Evolutionary conservation across 1,140 invertebrate species (phyloP).

Genomic region (Anastatus disparis): DNA sequence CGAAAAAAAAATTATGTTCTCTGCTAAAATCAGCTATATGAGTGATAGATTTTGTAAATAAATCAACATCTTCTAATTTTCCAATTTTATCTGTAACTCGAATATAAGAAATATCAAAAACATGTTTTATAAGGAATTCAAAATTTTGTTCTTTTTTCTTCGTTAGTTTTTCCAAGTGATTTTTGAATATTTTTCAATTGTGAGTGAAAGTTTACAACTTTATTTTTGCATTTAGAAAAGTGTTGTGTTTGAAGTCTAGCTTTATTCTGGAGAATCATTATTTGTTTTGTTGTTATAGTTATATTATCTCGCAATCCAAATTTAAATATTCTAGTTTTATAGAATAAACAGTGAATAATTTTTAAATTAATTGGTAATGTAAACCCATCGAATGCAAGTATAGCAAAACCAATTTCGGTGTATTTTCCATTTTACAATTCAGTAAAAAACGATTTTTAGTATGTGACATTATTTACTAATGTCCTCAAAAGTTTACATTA

Average conservation of each 20-base stretch:
- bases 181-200: no score
- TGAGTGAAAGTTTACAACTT: not conserved
- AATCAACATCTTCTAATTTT: not conserved
- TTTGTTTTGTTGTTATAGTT: not conserved
- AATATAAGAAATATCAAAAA: not conserved
- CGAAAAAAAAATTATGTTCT: not conserved
- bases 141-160: constrained; percentile 3
- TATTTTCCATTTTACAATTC: not conserved
- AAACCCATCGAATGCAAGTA: not conserved
- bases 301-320: not conserved
- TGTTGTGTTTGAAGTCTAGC: not conserved
- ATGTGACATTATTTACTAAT: not conserved
- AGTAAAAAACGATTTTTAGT: not conserved
- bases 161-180: no score
- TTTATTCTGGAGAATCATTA: not conserved
- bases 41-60: not conserved
- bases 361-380: not conserved
- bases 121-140: not conserved
- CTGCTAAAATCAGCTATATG: not conserved
- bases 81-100: not conserved
- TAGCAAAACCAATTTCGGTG: not conserved
- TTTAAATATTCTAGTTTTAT: not conserved
- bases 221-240: not conserved
- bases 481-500: no score
- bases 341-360: not conserved